Conservation (phyloP, 2,113 vertebrate species). For the Eptesicus fuscus region DNA sequence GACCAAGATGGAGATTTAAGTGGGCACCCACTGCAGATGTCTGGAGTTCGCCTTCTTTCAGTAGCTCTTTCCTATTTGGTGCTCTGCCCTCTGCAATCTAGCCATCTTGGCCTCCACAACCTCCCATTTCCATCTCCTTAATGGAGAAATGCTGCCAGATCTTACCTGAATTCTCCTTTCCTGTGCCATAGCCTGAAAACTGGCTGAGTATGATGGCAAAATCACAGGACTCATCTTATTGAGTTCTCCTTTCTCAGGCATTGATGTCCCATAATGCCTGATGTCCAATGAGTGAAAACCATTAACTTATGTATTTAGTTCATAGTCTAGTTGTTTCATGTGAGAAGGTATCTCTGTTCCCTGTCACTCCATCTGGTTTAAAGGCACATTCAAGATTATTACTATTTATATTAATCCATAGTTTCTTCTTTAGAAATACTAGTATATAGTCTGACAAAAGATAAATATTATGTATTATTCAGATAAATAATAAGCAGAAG, state of each 20-base stretch:
- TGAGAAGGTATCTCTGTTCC: no score
- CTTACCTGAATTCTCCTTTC: neutral
- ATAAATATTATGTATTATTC: neutral
- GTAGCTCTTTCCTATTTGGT: neutral
- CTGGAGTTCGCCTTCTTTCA: no score
- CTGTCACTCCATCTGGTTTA: neutral
- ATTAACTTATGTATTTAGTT: neutral
- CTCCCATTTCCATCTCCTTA: neutral
- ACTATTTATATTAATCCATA: neutral
- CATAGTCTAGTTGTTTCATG: neutral
- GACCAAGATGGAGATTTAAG: neutral
- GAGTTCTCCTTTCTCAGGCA: neutral
- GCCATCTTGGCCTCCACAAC: neutral
- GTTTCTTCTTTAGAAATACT: neutral
- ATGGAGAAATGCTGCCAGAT: neutral
- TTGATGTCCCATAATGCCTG: neutral
- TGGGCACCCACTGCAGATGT: neutral
- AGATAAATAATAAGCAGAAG: neutral
- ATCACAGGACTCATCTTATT: neutral
- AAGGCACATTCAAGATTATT: neutral
- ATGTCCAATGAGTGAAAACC: neutral
- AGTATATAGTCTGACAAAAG: neutral
- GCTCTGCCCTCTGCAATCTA: neutral
- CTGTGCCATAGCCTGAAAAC: neutral
- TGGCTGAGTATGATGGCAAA: neutral